Evolutionary conservation across 2,113 vertebrate genomes (phyloP).

Genomic region (Pao palembangensis): DNA sequence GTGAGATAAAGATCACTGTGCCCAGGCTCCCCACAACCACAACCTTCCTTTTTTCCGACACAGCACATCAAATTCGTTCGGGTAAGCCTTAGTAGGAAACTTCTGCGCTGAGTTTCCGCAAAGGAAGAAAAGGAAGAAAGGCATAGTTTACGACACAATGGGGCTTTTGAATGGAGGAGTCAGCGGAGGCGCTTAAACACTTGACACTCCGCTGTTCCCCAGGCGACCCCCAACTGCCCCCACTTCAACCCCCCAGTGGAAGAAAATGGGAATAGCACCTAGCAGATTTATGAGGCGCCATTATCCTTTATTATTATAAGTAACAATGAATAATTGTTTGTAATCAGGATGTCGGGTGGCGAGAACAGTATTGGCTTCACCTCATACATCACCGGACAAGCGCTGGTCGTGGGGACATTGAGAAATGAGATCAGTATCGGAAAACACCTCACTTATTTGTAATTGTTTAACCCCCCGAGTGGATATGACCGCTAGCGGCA

Average conservation of each 20-base stretch:
- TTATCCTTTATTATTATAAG: conserved; percentile 76
- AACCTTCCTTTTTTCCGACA: conserved; percentile 15
- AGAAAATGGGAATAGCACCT: conserved; percentile 16
- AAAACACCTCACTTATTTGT: conserved; percentile 52
- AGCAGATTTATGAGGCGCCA: conserved; percentile 69
- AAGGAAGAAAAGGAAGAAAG: too few relatives aligned
- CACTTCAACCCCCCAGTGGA: conserved; percentile 29
- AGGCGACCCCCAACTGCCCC: conserved; percentile 9
- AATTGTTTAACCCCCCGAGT: conserved; percentile 57
- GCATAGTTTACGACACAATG: conserved; percentile 12
- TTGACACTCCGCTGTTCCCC: conserved; percentile 22
- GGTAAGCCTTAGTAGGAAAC: too few relatives aligned
- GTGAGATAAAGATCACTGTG: conserved; percentile 25
- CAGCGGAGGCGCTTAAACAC: background rate
- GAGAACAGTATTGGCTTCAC: conserved; percentile 64
- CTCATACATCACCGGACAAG: conserved; percentile 72
- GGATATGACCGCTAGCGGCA: conserved; percentile 29
- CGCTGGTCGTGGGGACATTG: conserved; percentile 39
- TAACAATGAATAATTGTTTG: conserved; percentile 77
- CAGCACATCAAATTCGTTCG: conserved; percentile 22
- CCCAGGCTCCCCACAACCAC: background rate
- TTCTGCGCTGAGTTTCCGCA: too few relatives aligned
- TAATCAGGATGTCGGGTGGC: conserved; percentile 71
- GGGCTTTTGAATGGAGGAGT: background rate
- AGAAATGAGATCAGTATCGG: conserved; percentile 46